These are phyloP conservation scores for Drosophila pruinosa DNA, from an alignment of 1,140 invertebrate genomes.

Conservation along the genomic window DNA sequence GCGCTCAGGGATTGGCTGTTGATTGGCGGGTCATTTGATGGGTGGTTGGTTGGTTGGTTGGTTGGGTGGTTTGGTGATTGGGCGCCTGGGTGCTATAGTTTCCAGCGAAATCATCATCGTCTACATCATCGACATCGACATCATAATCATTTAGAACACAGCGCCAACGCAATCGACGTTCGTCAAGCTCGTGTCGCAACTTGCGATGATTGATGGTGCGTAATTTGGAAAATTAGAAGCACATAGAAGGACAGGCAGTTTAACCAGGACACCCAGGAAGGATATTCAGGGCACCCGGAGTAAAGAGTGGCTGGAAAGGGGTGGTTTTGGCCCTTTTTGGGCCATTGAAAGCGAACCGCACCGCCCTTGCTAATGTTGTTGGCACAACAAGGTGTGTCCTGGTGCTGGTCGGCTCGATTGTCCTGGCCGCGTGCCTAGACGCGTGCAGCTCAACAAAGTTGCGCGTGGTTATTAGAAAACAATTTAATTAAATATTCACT, in stretches of 20 bases:
- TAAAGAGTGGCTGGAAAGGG: constrained; percentile 49
- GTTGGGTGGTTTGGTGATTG: too few relatives aligned
- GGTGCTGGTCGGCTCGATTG: constrained; percentile 43
- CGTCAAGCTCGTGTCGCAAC: constrained; percentile 67
- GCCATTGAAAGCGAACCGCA: constrained; percentile 29
- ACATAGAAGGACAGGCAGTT: constrained; percentile 35
- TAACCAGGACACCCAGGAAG: neutral
- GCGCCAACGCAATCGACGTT: constrained; percentile 63
- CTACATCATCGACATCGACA: constrained; percentile 12
- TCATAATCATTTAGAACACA: constrained; percentile 10
- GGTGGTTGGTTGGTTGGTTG: constrained; percentile 22
- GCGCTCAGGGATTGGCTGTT: constrained; percentile 67
- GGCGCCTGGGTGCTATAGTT: constrained; percentile 41
- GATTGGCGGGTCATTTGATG: constrained; percentile 34
- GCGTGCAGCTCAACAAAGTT: constrained; percentile 73
- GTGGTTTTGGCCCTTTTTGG: constrained; percentile 60
- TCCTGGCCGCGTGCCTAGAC: constrained; percentile 58
- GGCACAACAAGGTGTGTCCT: constrained; percentile 81
- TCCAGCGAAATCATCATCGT: constrained; percentile 64
- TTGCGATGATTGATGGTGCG: constrained; percentile 79
- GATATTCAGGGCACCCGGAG: neutral
- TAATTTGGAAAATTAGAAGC: constrained; percentile 81
- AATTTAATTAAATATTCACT: constrained; percentile 83
- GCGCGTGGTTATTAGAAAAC: constrained; percentile 81
- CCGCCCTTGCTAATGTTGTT: constrained; percentile 75